phyloP scores from a whole-genome alignment of 2,888 invertebrate genomes.

The Diachrysia chrysitis region DNA sequence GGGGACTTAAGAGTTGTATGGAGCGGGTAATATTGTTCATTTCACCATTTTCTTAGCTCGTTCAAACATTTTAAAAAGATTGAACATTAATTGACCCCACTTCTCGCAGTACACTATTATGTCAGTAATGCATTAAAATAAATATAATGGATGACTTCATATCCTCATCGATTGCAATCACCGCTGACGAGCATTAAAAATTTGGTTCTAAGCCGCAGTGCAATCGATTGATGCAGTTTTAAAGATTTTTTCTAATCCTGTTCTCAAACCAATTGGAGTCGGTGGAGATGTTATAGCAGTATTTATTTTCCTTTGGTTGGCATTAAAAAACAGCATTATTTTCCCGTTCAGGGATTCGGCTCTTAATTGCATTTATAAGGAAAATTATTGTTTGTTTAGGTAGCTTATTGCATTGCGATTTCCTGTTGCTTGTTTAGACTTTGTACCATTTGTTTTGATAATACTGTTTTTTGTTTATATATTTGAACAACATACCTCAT shows the following conservation, averaged over 20 bases:
- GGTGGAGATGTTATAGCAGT: no score
- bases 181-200: not conserved
- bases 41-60: no score
- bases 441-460: not conserved
- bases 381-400: not conserved
- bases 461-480: not conserved
- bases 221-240: no score
- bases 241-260: no score
- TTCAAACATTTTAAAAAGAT: not conserved
- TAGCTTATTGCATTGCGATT: not conserved
- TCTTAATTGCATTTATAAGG: slow-evolving; percentile 1
- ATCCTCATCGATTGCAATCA: not conserved
- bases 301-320: no score
- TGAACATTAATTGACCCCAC: not conserved
- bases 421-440: not conserved
- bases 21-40: no score
- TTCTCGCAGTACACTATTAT: not conserved
- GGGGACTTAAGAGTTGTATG: no score
- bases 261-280: no score
- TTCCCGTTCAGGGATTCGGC: not conserved
- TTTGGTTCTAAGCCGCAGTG: no score
- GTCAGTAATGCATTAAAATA: not conserved
- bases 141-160: not conserved
- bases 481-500: not conserved
- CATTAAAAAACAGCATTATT: not conserved